Percentiles rank a stretch among this genome's conserved stretches.
phyloP scores from a whole-genome alignment of 2,888 invertebrate species.

The Hesperia comma region DNA sequence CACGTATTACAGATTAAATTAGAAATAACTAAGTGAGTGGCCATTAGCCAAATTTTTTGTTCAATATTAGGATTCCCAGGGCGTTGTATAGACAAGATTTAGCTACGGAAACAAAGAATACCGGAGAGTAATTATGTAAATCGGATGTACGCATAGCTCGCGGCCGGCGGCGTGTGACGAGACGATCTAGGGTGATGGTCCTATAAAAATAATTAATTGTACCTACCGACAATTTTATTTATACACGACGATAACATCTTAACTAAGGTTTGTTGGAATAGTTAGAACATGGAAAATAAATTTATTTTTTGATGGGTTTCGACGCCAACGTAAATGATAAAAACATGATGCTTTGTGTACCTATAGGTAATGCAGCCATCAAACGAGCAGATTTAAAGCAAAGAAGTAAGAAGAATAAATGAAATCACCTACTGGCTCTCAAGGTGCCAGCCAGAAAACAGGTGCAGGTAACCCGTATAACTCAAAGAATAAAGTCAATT shows the following conservation, averaged over 20 bases:
- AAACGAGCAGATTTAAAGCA: too few relatives aligned
- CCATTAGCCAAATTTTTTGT: slow-evolving; percentile 20
- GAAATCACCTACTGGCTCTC: too few relatives aligned
- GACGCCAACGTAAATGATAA: too few relatives aligned
- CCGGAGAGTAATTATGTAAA: slow-evolving; percentile 26
- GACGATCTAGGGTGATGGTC: slow-evolving; percentile 44
- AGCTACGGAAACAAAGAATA: slow-evolving; percentile 25
- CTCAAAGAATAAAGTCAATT: too few relatives aligned
- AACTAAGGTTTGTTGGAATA: not conserved
- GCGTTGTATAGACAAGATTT: slow-evolving; percentile 17
- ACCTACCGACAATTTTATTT: slow-evolving; percentile 26
- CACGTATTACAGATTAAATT: slow-evolving; percentile 11
- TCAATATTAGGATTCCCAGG: slow-evolving; percentile 24
- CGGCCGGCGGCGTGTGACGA: slow-evolving; percentile 45
- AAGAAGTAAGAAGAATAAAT: too few relatives aligned
- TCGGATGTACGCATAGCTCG: slow-evolving; percentile 42
- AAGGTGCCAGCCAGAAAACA: too few relatives aligned
- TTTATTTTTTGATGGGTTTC: too few relatives aligned
- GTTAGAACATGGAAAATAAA: not conserved
- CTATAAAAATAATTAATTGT: slow-evolving; percentile 47
- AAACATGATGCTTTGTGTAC: too few relatives aligned
- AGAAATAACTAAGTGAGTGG: not conserved
- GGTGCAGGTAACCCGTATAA: too few relatives aligned
- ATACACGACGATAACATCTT: slow-evolving; percentile 8
- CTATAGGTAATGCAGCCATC: too few relatives aligned